Conservation (phyloP, 2,797 vertebrate genomes). For the Gymnopithys bicolor region DNA sequence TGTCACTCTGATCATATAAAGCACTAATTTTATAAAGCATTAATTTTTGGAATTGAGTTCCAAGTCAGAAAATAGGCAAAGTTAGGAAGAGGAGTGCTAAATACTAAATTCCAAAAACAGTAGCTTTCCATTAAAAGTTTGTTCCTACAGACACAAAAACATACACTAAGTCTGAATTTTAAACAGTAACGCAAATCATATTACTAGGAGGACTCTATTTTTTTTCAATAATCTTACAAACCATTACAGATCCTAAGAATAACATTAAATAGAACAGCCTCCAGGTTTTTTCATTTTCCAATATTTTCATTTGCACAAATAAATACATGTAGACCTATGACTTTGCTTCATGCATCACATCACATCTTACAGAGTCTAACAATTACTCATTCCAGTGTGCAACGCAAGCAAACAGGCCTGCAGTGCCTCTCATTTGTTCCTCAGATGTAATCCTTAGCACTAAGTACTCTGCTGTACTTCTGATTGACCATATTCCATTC, state of each 20-base stretch:
- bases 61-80: neutral
- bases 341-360: neutral
- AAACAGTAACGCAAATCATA: neutral
- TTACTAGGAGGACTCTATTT: neutral
- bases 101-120: neutral
- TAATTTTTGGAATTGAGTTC: neutral
- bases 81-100: neutral
- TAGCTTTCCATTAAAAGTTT: neutral
- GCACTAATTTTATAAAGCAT: neutral
- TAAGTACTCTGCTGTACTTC: neutral
- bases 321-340: neutral
- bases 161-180: neutral
- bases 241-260: neutral
- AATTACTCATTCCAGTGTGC: neutral
- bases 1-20: neutral
- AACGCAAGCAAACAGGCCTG: neutral
- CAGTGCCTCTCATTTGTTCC: neutral
- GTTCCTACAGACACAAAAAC: neutral
- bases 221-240: neutral
- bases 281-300: neutral
- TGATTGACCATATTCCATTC: neutral
- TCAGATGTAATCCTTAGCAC: neutral
- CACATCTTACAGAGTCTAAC: neutral
- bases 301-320: conserved; percentile 22
- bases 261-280: neutral